Evolutionary conservation across 2,113 vertebrate genomes (phyloP), one percentile per base, ranked within the genome.

Genomic region (Plotosus lineatus): DNA sequence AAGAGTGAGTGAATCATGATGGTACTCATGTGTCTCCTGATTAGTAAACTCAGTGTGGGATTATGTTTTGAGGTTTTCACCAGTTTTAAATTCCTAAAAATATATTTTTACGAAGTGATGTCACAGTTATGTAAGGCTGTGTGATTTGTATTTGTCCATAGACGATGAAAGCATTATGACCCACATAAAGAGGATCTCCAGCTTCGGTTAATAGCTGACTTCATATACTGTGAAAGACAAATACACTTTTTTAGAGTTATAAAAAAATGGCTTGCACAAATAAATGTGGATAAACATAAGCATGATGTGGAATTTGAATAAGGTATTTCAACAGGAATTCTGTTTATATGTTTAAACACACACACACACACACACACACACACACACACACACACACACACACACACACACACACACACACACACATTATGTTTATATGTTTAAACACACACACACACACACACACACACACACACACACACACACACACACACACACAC

Each of bases 1-100:
- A 21, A 58, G 46, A 48, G 65, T 42, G 28, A 12, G 31, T 68
- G 51, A 51, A 79, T 79, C 40, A 72, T 44, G 46, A 60, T 28
- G 14, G 26, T 44, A 17, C 78, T 28, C 7, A 44, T 56, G 40
- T 56, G 40, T 72, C 1, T 80, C 55, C 51, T 19, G 28, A 26
- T 58, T 26, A 19, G 23, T 28, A 3, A 23, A 26, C 14, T 28
- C 51, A 9, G n/a, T 0, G 17, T 53, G 48, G 4, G 4, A 28
- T 42, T 6, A 28, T 75, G 53, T 17, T 7, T 50, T 50, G 46
- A 11, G 26, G 69, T 33, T 48, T 72, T 50, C 17, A 15, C 28
- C 53, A 73, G 6, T 80, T 73, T 73, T 19, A 40, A 50, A 60
- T 73, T 46, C 9, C 2, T 26, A 73, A 28, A 19, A 40, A 40